Evolutionary conservation across 2,797 vertebrate species (phyloP).

Genomic region (Centropyge bicolor): DNA sequence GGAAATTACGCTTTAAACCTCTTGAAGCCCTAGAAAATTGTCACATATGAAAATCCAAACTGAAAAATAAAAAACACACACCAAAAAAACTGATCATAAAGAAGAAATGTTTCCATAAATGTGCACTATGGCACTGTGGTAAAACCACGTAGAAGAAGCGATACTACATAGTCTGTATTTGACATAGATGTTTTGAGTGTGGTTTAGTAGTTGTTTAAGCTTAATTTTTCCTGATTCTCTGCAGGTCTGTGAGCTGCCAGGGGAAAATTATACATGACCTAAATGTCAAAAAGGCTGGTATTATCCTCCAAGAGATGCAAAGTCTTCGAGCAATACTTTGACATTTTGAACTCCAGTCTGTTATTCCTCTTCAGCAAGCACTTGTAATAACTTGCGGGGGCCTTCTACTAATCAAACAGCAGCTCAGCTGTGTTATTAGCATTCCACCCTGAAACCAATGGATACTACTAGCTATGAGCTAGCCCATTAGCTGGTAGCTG

Average conservation of each 20-base stretch:
- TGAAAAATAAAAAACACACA: neutral
- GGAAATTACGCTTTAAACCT: slow-evolving; percentile 24
- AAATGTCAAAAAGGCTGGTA: slow-evolving; percentile 61
- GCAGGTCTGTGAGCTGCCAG: slow-evolving; percentile 22
- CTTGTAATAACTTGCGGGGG: slow-evolving; percentile 36
- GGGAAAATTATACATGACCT: slow-evolving; percentile 51
- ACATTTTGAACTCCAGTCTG: slow-evolving; percentile 65
- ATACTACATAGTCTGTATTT: slow-evolving; percentile 5
- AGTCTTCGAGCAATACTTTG: slow-evolving; percentile 60
- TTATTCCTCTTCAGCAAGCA: slow-evolving; percentile 53
- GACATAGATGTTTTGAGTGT: neutral
- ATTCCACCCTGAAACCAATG: slow-evolving; percentile 50
- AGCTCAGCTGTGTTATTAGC: slow-evolving; percentile 29
- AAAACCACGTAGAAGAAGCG: slow-evolving; percentile 1
- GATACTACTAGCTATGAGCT: slow-evolving; percentile 10
- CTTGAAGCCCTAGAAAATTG: slow-evolving; percentile 12
- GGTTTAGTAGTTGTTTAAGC: slow-evolving; percentile 19
- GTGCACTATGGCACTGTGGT: slow-evolving; percentile 6
- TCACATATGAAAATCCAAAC: slow-evolving; percentile 17
- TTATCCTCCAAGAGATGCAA: slow-evolving; percentile 60
- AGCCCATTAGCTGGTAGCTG: neutral
- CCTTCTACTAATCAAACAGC: slow-evolving; percentile 47
- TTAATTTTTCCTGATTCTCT: slow-evolving; percentile 32
- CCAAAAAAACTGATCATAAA: neutral
- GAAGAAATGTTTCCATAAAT: neutral